Percentiles rank a stretch among this genome's conserved stretches.
Conservation (phyloP, 2,113 vertebrate genomes). For the Circaetus gallicus region DNA sequence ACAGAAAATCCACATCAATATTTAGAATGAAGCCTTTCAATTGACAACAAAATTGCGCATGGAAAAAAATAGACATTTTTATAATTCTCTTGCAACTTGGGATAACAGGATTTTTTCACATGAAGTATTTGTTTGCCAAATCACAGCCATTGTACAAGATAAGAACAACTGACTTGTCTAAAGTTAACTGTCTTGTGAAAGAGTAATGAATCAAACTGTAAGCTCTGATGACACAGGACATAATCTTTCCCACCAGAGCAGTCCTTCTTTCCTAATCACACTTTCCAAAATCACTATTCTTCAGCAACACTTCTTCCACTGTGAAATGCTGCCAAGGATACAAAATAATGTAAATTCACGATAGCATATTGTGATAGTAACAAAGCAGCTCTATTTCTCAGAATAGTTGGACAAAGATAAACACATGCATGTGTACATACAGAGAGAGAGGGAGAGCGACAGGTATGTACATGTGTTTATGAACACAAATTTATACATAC, state of each 20-base stretch:
- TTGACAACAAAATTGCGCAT: neutral
- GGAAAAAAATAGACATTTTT: neutral
- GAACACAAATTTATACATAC: neutral
- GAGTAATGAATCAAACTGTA: slow-evolving; percentile 20
- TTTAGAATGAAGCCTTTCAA: neutral
- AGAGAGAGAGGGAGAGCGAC: neutral
- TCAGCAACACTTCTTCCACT: neutral
- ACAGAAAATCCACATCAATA: neutral
- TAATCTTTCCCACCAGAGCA: slow-evolving; percentile 25
- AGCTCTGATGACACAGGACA: slow-evolving; percentile 18
- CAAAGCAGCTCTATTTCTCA: neutral
- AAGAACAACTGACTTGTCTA: slow-evolving; percentile 1
- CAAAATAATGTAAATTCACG: neutral
- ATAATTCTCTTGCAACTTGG: neutral
- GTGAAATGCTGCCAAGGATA: neutral
- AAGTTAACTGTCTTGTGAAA: slow-evolving; percentile 11
- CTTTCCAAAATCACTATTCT: neutral
- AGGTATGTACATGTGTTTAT: neutral
- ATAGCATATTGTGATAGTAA: neutral
- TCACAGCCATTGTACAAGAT: neutral
- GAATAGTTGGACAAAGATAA: neutral
- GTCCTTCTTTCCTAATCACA: slow-evolving; percentile 14
- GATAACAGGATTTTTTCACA: neutral
- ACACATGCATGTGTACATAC: neutral
- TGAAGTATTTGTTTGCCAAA: neutral